A percentile compares a stretch with the other conserved stretches of the same genome.
Evolutionary conservation across 2,797 vertebrate species (phyloP).

Genomic region (Balearica regulorum): DNA sequence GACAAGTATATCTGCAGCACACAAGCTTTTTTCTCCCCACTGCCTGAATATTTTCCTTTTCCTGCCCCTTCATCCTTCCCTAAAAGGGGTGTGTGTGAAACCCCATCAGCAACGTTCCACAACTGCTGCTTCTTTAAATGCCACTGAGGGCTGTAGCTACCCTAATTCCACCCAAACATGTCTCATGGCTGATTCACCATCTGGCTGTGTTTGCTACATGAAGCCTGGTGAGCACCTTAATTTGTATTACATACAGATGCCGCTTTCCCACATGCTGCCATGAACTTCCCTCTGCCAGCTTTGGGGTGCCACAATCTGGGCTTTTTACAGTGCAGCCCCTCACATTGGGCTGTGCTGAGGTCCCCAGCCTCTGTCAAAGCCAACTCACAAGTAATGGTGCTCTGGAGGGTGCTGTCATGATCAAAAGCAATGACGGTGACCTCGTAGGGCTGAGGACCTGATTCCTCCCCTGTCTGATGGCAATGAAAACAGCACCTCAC

Average conservation of each 20-base stretch:
- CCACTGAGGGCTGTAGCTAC: not conserved
- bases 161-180: not conserved
- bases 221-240: not conserved
- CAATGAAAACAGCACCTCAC: slow-evolving; percentile 72
- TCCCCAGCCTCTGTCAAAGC: not conserved
- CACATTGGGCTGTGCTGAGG: accelerated
- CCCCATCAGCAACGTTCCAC: not conserved
- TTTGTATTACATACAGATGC: not conserved
- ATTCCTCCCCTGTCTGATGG: slow-evolving; percentile 45
- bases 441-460: slow-evolving; percentile 64
- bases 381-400: slow-evolving; percentile 79
- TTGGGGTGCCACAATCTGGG: not conserved
- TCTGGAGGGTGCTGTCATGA: slow-evolving; percentile 79
- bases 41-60: not conserved
- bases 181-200: not conserved
- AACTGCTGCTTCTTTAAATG: not conserved
- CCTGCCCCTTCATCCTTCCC: not conserved
- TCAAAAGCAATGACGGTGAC: slow-evolving; percentile 81
- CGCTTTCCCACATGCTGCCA: accelerated
- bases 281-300: not conserved
- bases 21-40: not conserved
- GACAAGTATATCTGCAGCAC: not conserved
- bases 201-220: not conserved
- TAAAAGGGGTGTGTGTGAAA: not conserved
- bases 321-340: not conserved